Conservation (phyloP, 1,140 invertebrate species). For the Orius insidiosus region DNA sequence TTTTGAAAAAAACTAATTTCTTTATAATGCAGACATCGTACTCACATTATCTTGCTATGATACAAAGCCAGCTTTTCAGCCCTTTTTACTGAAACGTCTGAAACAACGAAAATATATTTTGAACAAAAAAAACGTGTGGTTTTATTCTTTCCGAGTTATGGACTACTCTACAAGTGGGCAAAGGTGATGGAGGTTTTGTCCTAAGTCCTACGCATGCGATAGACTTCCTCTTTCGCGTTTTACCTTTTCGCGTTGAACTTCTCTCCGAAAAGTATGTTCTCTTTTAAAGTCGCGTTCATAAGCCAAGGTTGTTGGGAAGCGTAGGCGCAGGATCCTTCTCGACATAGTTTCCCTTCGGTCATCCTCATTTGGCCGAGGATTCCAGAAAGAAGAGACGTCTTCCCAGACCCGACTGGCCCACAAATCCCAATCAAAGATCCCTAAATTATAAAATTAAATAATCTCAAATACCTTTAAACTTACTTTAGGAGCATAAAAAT, state of each 20-base stretch:
- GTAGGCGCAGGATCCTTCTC: conserved; percentile 41
- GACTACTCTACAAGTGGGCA: too few relatives aligned
- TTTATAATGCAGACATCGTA: too few relatives aligned
- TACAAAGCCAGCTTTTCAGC: too few relatives aligned
- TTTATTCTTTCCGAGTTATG: too few relatives aligned
- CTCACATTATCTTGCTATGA: too few relatives aligned
- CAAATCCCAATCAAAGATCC: conserved; percentile 51
- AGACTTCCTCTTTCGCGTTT: background rate
- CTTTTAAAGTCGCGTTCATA: conserved; percentile 40
- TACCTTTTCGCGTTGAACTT: conserved; percentile 29
- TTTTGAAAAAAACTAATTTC: too few relatives aligned
- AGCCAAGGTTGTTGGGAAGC: conserved; percentile 53
- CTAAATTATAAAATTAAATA: conserved; percentile 20
- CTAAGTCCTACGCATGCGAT: too few relatives aligned
- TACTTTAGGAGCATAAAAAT: conserved; percentile 24
- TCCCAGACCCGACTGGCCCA: conserved; percentile 63
- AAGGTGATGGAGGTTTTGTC: too few relatives aligned
- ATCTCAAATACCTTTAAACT: background rate
- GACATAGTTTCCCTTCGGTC: conserved; percentile 31
- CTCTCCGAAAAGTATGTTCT: conserved; percentile 54
- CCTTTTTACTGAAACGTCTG: too few relatives aligned
- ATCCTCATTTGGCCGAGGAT: conserved; percentile 42
- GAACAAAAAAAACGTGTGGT: too few relatives aligned
- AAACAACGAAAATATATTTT: too few relatives aligned
- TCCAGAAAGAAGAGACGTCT: conserved; percentile 52